These are phyloP conservation scores for Macrobrachium rosenbergii DNA, from an alignment of 1,140 invertebrate genomes.

Conservation along the genomic window DNA sequence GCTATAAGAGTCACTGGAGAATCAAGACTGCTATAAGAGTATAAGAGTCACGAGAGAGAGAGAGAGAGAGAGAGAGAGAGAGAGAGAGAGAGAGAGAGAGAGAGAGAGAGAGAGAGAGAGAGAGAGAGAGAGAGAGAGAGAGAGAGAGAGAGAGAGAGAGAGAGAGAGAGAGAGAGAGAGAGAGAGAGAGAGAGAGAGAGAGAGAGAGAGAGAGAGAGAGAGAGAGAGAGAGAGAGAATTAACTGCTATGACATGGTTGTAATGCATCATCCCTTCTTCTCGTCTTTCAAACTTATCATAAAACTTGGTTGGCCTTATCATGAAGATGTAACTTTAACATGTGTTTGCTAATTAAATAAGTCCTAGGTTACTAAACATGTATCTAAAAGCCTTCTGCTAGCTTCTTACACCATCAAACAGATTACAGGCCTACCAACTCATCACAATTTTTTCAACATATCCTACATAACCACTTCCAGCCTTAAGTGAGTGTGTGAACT, in stretches of 20 bases:
- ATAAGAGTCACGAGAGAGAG: too few relatives aligned
- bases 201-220: conserved; percentile 14
- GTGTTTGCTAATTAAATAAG: too few relatives aligned
- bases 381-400: too few relatives aligned
- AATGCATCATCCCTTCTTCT: neutral
- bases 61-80: conserved; percentile 37
- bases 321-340: too few relatives aligned
- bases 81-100: conserved; percentile 18
- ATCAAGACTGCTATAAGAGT: too few relatives aligned
- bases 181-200: conserved; percentile 30
- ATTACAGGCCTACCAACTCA: too few relatives aligned
- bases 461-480: too few relatives aligned
- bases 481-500: too few relatives aligned
- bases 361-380: too few relatives aligned
- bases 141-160: conserved; percentile 32
- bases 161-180: conserved; percentile 38
- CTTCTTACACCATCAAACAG: too few relatives aligned
- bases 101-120: conserved; percentile 23
- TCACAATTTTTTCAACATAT: too few relatives aligned
- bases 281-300: neutral
- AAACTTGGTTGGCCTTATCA: too few relatives aligned
- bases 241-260: neutral
- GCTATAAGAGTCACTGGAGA: neutral
- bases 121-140: conserved; percentile 35
- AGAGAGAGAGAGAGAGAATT: conserved; percentile 6